Conservation (phyloP, 2,888 invertebrate species). For the Phalangium opilio region DNA sequence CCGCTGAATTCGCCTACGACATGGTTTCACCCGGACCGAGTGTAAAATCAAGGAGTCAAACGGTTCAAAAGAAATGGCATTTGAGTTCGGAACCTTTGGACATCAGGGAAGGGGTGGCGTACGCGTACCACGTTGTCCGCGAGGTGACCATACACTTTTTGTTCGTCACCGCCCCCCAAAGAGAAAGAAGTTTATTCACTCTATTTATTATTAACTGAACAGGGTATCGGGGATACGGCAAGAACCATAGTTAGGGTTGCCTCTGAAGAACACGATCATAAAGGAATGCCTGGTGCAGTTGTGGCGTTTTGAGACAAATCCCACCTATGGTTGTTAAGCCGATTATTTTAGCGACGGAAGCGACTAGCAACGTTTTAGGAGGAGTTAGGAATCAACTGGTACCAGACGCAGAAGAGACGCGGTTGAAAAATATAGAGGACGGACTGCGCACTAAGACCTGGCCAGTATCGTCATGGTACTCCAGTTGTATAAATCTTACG, state of each 20-base stretch:
- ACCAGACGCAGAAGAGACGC: constrained; percentile 68
- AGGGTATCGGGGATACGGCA: constrained; percentile 87
- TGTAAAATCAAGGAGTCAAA: constrained; percentile 39
- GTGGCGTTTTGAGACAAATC: constrained; percentile 77
- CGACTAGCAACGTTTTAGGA: constrained; percentile 69
- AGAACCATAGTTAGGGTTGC: constrained; percentile 71
- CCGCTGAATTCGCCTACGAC: constrained; percentile 86
- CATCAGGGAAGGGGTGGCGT: constrained; percentile 81
- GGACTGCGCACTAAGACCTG: too few relatives aligned
- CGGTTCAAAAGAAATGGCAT: constrained; percentile 4
- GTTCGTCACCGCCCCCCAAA: background rate
- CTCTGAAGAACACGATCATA: constrained; percentile 68
- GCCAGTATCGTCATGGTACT: too few relatives aligned
- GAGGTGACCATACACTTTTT: too few relatives aligned
- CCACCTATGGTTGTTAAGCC: constrained; percentile 77
- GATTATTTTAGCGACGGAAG: constrained; percentile 76
- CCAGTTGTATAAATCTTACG: too few relatives aligned
- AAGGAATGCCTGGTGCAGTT: constrained; percentile 67
- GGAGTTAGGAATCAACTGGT: constrained; percentile 79
- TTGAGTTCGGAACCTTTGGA: constrained; percentile 51
- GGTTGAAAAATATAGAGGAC: constrained; percentile 52
- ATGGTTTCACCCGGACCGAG: constrained; percentile 88
- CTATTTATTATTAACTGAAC: constrained; percentile 12
- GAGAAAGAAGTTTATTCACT: too few relatives aligned
- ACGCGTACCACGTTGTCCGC: constrained; percentile 73